These are phyloP conservation scores for Prunella strophiata DNA, from an alignment of 2,797 vertebrate species.

Conservation along the genomic window DNA sequence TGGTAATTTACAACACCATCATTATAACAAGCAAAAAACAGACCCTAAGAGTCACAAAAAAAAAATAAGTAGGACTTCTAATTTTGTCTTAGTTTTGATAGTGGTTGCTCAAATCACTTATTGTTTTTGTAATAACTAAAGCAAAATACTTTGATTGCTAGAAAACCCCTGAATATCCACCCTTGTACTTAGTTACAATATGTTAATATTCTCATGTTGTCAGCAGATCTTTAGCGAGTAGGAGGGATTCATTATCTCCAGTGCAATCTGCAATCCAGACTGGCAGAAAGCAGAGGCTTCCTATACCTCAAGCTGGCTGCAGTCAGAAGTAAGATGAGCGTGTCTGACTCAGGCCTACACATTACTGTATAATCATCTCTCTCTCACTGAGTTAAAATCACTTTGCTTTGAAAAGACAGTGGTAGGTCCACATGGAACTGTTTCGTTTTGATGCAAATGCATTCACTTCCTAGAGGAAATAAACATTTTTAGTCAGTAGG, in stretches of 20 bases:
- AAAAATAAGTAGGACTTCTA: background rate
- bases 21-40: background rate
- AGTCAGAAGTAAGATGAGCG: background rate
- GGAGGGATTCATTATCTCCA: constrained; percentile 54
- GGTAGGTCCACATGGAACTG: constrained; percentile 16
- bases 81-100: background rate
- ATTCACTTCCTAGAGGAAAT: constrained; percentile 34
- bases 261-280: constrained; percentile 33
- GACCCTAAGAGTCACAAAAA: background rate
- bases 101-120: background rate
- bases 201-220: constrained; percentile 35
- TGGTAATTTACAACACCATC: background rate
- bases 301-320: constrained; percentile 16
- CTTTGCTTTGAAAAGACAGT: constrained; percentile 38
- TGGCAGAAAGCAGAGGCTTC: constrained; percentile 5
- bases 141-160: background rate
- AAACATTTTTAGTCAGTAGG: constrained; percentile 25
- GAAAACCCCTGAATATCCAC: background rate
- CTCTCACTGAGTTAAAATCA: constrained; percentile 8
- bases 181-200: background rate
- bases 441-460: constrained; percentile 37
- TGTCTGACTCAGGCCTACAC: constrained; percentile 13
- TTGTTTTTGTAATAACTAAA: background rate
- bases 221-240: constrained; percentile 4
- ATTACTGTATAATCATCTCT: constrained; percentile 16